phyloP scores from a whole-genome alignment of 2,888 invertebrate genomes.

The Antitype chi region DNA sequence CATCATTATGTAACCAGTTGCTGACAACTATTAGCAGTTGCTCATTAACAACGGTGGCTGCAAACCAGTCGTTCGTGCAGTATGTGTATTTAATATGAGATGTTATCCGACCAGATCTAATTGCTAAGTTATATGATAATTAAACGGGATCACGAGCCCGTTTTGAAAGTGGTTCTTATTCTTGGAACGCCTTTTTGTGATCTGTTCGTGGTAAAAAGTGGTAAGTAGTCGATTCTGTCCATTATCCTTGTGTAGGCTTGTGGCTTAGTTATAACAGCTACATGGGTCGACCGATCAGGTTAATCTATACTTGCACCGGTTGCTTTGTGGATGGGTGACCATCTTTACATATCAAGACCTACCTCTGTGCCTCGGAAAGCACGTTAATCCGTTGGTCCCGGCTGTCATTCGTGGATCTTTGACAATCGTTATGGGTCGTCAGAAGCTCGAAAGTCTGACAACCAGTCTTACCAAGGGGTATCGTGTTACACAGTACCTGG shows the following conservation, averaged over 20 bases:
- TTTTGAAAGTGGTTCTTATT: slow-evolving; percentile 62
- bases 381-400: too few relatives aligned
- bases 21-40: slow-evolving; percentile 26
- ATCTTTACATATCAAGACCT: too few relatives aligned
- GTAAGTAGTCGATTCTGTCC: slow-evolving; percentile 9
- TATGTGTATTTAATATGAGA: slow-evolving; percentile 60
- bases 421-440: too few relatives aligned
- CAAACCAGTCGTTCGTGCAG: slow-evolving; percentile 49
- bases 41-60: slow-evolving; percentile 37
- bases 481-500: too few relatives aligned
- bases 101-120: slow-evolving; percentile 60
- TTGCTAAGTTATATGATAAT: slow-evolving; percentile 59
- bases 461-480: too few relatives aligned
- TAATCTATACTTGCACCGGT: too few relatives aligned
- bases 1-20: slow-evolving; percentile 33
- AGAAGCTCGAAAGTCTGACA: too few relatives aligned
- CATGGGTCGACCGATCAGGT: too few relatives aligned
- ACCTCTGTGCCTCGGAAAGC: too few relatives aligned
- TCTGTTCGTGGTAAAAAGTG: slow-evolving; percentile 28
- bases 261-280: too few relatives aligned
- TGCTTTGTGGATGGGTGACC: too few relatives aligned
- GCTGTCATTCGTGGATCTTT: too few relatives aligned
- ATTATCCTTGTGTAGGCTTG: slow-evolving; percentile 22
- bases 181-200: slow-evolving; percentile 45
- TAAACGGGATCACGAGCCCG: slow-evolving; percentile 44